Evolutionary conservation across 2,797 vertebrate species (phyloP).

Genomic region (Bryconaethiops microstoma): DNA sequence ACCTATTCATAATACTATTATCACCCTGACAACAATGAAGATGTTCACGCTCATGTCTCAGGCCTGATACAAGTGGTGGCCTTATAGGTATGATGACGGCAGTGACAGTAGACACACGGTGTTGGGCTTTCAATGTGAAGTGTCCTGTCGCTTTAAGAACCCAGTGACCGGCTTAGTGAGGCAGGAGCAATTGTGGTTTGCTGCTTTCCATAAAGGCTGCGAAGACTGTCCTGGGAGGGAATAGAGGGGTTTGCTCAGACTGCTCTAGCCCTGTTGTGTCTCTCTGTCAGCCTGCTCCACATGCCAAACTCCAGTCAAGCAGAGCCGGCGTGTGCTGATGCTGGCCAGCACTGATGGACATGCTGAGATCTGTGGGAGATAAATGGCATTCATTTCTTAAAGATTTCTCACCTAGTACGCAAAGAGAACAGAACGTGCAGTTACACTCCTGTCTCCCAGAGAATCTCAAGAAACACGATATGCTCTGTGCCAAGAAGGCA

Average conservation of each 20-base stretch:
- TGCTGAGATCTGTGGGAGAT: conserved; percentile 43
- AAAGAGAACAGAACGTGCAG: conserved; percentile 51
- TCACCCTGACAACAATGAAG: no score
- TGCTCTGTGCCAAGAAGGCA: conserved; percentile 55
- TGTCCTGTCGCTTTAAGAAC: neutral
- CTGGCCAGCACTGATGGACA: conserved; percentile 18
- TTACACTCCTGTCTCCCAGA: conserved; percentile 44
- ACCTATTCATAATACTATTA: no score
- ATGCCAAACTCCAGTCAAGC: conserved; percentile 17
- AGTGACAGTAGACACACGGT: neutral
- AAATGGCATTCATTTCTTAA: conserved; percentile 57
- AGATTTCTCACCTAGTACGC: conserved; percentile 37
- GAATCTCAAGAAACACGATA: conserved; percentile 61
- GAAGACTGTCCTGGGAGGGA: neutral
- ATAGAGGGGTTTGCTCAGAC: neutral
- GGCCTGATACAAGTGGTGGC: neutral
- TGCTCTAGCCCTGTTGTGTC: conserved; percentile 2
- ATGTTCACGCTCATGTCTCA: neutral
- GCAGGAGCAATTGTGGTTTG: neutral
- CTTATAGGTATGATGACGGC: neutral
- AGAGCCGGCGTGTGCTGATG: conserved; percentile 35
- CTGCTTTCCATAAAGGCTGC: conserved; percentile 3
- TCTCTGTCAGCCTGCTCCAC: neutral
- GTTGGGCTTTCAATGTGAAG: neutral
- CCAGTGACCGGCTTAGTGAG: neutral